A percentile compares a stretch with the other conserved stretches of the same genome.
phyloP scores from a whole-genome alignment of 2,797 vertebrate species.

The Esox lucius region DNA sequence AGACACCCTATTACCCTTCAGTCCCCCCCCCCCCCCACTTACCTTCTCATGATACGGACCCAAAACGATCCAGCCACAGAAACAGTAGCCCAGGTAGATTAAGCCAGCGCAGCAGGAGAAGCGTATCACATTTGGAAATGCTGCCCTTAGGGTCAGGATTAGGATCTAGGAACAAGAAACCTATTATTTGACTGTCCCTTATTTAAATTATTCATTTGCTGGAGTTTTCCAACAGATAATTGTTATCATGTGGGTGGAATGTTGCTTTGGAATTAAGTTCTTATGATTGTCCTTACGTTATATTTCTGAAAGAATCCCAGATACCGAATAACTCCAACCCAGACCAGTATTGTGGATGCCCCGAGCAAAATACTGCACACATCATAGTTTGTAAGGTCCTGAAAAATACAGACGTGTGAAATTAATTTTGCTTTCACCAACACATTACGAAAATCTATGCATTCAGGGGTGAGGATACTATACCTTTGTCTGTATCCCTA shows the following conservation, averaged over 20 bases:
- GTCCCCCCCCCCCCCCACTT: constrained; percentile 22
- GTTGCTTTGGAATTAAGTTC: neutral
- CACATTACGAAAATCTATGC: neutral
- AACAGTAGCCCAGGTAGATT: constrained; percentile 96
- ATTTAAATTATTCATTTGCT: neutral
- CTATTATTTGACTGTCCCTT: neutral
- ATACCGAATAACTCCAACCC: constrained; percentile 95
- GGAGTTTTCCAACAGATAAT: neutral
- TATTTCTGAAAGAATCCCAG: constrained; percentile 95
- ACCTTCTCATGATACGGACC: constrained; percentile 97
- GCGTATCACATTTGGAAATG: constrained; percentile 87
- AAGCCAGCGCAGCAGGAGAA: constrained; percentile 92
- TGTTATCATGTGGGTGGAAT: neutral
- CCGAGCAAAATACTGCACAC: constrained; percentile 92
- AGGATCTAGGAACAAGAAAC: constrained; percentile 77
- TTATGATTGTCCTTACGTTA: constrained; percentile 80
- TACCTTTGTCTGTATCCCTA: constrained; percentile 95
- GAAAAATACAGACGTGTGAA: constrained; percentile 22
- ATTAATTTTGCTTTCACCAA: neutral
- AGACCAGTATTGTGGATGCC: constrained; percentile 90
- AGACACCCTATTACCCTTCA: neutral
- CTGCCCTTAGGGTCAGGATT: constrained; percentile 89
- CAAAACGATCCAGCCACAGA: constrained; percentile 98
- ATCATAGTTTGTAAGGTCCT: constrained; percentile 91
- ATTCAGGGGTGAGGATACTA: neutral